Conservation (phyloP, 1,140 invertebrate genomes). For the Wasmannia auropunctata region DNA sequence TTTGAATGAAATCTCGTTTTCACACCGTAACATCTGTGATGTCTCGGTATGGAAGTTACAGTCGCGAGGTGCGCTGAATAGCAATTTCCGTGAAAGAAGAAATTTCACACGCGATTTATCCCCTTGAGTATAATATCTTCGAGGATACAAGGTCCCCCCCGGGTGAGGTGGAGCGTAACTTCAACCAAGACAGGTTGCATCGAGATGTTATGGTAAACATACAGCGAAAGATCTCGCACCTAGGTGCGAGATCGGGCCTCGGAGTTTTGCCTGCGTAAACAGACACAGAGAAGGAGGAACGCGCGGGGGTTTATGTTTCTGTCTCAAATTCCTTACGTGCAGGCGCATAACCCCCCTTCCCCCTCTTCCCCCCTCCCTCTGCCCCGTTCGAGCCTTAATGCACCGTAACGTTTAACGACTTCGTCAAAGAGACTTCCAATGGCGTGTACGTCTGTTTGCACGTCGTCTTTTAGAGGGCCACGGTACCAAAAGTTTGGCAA, state of each 20-base stretch:
- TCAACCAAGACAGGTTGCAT: constrained; percentile 82
- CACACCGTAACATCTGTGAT: background rate
- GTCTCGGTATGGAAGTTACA: background rate
- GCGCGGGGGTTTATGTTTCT: constrained; percentile 82
- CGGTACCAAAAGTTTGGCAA: constrained; percentile 73
- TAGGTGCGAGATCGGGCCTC: constrained; percentile 84
- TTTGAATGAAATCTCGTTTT: constrained; percentile 25
- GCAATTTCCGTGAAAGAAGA: constrained; percentile 70
- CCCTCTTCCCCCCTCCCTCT: no score
- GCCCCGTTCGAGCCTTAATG: constrained; percentile 70
- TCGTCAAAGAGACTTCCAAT: constrained; percentile 70
- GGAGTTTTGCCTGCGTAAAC: constrained; percentile 81
- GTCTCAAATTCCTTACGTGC: constrained; percentile 81
- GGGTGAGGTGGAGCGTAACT: constrained; percentile 71
- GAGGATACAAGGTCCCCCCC: constrained; percentile 67
- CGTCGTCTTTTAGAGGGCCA: constrained; percentile 64
- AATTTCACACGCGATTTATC: constrained; percentile 70
- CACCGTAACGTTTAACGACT: constrained; percentile 77
- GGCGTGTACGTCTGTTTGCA: constrained; percentile 50
- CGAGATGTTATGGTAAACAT: constrained; percentile 80
- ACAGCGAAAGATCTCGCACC: constrained; percentile 83
- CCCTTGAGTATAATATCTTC: constrained; percentile 50
- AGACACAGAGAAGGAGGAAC: constrained; percentile 74
- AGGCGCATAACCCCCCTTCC: constrained; percentile 69
- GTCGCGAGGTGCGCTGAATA: background rate